These are phyloP conservation scores for Pyrgilauda ruficollis DNA, from an alignment of 2,113 vertebrate species.

Conservation along the genomic window DNA sequence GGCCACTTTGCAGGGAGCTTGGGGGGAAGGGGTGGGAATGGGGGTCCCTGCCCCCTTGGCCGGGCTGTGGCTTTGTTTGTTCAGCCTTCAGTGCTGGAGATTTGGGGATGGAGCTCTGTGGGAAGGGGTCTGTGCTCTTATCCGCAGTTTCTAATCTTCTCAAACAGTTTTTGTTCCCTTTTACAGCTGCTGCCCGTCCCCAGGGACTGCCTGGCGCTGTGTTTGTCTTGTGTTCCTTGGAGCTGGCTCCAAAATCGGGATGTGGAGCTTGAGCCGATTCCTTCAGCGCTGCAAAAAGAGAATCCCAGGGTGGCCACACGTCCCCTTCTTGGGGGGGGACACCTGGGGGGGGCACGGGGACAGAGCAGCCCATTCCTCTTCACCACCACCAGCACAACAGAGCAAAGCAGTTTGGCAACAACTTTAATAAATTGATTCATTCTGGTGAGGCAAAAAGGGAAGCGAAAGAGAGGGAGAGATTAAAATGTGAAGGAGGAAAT, in stretches of 20 bases:
- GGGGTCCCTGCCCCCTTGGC: background rate
- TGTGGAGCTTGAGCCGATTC: background rate
- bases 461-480: background rate
- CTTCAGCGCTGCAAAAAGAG: background rate
- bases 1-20: background rate
- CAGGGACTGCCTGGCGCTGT: accelerated
- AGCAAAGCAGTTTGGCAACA: slow-evolving; percentile 20
- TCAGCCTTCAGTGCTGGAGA: background rate
- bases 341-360: background rate
- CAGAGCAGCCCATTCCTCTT: slow-evolving; percentile 22
- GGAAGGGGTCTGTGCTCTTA: background rate
- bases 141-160: background rate
- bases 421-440: slow-evolving; percentile 63
- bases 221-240: background rate
- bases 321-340: background rate
- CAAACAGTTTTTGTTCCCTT: background rate
- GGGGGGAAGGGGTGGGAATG: background rate
- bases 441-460: slow-evolving; percentile 36
- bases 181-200: background rate
- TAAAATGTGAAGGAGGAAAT: slow-evolving; percentile 34
- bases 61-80: background rate
- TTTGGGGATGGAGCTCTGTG: background rate
- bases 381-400: background rate
- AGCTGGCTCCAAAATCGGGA: background rate
- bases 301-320: background rate